phyloP scores from a whole-genome alignment of 2,113 vertebrate genomes.

The Gymnorhina tibicen region DNA sequence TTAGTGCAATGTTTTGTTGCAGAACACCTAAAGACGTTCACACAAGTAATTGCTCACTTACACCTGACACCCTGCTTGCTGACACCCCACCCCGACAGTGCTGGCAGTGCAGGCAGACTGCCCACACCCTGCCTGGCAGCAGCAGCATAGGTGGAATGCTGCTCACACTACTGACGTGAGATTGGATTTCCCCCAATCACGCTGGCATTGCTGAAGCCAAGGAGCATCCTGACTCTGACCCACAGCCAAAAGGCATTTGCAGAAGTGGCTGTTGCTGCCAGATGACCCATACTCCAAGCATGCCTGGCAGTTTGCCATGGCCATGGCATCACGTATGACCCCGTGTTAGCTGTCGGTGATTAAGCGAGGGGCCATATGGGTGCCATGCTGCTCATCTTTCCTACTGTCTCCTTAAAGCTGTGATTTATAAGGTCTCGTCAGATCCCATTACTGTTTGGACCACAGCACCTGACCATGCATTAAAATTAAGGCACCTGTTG shows the following conservation, averaged over 20 bases:
- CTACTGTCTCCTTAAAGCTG: not conserved
- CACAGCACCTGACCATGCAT: not conserved
- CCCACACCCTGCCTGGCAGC: accelerated
- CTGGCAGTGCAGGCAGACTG: accelerated
- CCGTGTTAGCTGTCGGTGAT: accelerated
- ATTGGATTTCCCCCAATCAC: not conserved
- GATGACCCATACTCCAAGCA: not conserved
- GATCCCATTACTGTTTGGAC: not conserved
- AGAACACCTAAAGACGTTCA: not conserved
- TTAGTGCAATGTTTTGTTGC: not conserved
- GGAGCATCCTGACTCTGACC: accelerated
- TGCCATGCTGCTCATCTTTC: not conserved
- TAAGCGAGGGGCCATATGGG: not conserved
- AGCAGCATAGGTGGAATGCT: accelerated
- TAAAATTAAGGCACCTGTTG: not conserved
- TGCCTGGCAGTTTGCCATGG: not conserved
- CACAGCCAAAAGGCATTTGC: not conserved
- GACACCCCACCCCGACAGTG: no score
- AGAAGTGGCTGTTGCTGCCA: not conserved
- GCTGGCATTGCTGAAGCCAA: not conserved
- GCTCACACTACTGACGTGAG: accelerated
- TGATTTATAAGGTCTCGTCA: not conserved
- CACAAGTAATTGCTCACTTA: not conserved
- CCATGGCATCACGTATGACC: not conserved
- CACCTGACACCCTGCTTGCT: not conserved